phyloP scores from a whole-genome alignment of 1,140 invertebrate species.

The Pantala flavescens region DNA sequence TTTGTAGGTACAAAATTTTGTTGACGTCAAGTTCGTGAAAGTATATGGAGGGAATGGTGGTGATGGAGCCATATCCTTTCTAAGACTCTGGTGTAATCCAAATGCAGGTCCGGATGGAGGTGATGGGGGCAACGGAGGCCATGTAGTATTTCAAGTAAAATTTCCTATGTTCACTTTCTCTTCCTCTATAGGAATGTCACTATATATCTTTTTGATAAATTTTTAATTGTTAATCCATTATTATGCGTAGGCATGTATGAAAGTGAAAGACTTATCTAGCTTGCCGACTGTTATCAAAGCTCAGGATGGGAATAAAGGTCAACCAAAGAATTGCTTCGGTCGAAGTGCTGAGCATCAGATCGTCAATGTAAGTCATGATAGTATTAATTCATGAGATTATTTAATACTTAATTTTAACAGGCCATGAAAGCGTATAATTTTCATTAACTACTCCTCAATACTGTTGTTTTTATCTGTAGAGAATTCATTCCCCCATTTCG shows the following conservation, averaged over 20 bases:
- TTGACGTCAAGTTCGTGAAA: conserved; percentile 31
- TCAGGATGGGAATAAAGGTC: conserved; percentile 59
- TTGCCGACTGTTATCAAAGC: conserved; percentile 50
- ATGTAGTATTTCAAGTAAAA: conserved; percentile 75
- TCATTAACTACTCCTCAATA: no score
- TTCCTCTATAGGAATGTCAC: conserved; percentile 10
- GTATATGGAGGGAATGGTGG: conserved; percentile 79
- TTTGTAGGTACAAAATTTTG: not conserved
- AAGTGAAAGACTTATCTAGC: conserved; percentile 63
- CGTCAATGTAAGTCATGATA: conserved; percentile 41
- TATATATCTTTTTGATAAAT: not conserved
- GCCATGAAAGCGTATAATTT: no score
- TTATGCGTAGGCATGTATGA: conserved; percentile 40
- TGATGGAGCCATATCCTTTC: conserved; percentile 80
- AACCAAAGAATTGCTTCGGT: conserved; percentile 67
- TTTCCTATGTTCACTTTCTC: conserved; percentile 12
- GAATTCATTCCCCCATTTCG: no score
- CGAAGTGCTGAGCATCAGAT: conserved; percentile 72
- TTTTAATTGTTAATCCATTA: conserved; percentile 14
- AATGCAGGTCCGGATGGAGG: conserved; percentile 90
- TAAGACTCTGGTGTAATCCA: conserved; percentile 66
- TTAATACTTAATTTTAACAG: no score
- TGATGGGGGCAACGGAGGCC: conserved; percentile 94
- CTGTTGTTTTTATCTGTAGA: no score
- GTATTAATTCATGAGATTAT: no score